These are phyloP conservation scores for Smittia sp. DNA, from an alignment of 2,888 invertebrate species.

Conservation along the genomic window DNA sequence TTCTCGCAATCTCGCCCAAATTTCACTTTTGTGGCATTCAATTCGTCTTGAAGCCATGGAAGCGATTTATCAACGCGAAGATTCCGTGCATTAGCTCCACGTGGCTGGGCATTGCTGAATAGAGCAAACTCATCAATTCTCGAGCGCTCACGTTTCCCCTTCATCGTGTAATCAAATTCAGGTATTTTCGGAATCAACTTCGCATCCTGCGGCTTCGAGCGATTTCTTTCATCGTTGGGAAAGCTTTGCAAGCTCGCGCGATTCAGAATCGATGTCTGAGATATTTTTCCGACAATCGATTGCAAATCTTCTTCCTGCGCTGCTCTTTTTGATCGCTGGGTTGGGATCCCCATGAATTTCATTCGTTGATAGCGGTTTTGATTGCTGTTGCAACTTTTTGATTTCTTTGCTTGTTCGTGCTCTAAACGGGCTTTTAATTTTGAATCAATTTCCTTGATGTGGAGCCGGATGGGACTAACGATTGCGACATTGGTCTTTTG, in stretches of 20 bases:
- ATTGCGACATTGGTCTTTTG: not conserved
- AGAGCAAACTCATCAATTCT: not conserved
- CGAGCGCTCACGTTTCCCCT: not conserved
- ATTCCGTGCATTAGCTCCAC: slow-evolving; percentile 7
- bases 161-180: not conserved
- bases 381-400: not conserved
- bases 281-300: no score
- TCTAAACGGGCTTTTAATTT: slow-evolving; percentile 6
- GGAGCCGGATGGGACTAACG: slow-evolving; percentile 17
- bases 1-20: not conserved
- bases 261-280: not conserved
- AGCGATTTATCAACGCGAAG: slow-evolving; percentile 37
- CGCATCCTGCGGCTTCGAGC: not conserved
- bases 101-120: slow-evolving; percentile 21
- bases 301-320: no score
- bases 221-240: not conserved
- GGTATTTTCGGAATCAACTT: slow-evolving; percentile 25
- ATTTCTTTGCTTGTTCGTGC: not conserved
- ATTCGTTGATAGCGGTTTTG: not conserved
- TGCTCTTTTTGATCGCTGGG: not conserved
- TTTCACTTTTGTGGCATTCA: not conserved
- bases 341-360: slow-evolving; percentile 27
- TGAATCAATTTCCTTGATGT: slow-evolving; percentile 9
- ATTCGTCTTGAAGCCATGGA: slow-evolving; percentile 17
- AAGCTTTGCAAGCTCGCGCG: not conserved